Evolutionary conservation across 2,888 invertebrate genomes (phyloP), one percentile per base, ranked within the genome.

Genomic region (Papilio demoleus): DNA sequence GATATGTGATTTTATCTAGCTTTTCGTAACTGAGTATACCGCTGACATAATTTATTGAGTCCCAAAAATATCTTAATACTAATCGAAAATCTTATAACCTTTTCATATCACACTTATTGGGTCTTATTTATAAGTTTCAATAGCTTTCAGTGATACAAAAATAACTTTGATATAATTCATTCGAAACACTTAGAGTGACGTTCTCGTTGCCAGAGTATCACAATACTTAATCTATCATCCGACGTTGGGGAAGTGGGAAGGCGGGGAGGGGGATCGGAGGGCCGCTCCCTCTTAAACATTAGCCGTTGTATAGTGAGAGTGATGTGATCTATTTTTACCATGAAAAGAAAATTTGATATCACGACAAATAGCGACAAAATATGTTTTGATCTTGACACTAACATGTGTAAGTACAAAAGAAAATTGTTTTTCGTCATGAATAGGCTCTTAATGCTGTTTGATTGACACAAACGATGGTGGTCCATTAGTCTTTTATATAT

Each of bases 221-320:
- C 76, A 75, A 77, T 76, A 74, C 72, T 78, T 79, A 79, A 81
- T 83, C 79, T 81, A 81, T 81, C 81, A 79, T 80, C 77, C 74
- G 80, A 77, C 75, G 76, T 68, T 67, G 74, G 76, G 79, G 79
- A 80, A 75, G 82, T 74, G 73, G 71, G 73, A 74, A 64, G 70
- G 68, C 65, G 27, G 36, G 64, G 64, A 34, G 59, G 67, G 71
- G 71, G 72, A 69, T 40, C 59, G 70, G 73, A 73, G 74, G 72
- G 71, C 61, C 72, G 70, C 74, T 70, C 77, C 77, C 78, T 75
- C 72, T 73, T 75, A 75, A 73, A 71, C 72, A 72, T 70, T 72
- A 66, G 64, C 69, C 67, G 62, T 65, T 70, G 69, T 70, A 75
- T 71, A 72, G 71, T 68, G 67, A 70, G 56, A 70, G 42, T 38